Conservation (phyloP, 2,797 vertebrate genomes). For the Fistularia tabacaria region DNA sequence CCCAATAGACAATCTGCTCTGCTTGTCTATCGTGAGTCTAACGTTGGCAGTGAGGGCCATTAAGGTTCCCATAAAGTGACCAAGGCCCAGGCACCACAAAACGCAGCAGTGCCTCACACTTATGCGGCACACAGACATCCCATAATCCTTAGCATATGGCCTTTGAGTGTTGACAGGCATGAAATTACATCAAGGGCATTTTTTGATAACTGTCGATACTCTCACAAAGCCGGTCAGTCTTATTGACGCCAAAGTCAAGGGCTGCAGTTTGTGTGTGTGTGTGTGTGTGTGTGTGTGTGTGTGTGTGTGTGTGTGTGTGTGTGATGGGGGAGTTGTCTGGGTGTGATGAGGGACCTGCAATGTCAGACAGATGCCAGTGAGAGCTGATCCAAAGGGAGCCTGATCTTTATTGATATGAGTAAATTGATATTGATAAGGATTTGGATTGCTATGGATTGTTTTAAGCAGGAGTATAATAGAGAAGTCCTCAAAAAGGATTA, state of each 20-base stretch:
- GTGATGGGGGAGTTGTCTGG: constrained; percentile 57
- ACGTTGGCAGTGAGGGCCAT: constrained; percentile 42
- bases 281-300: constrained; percentile 32
- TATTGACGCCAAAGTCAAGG: constrained; percentile 84
- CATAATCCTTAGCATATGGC: constrained; percentile 83
- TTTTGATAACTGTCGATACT: constrained; percentile 95
- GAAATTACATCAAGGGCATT: constrained; percentile 97
- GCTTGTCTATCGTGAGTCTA: constrained; percentile 50
- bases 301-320: constrained; percentile 30
- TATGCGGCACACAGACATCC: constrained; percentile 67
- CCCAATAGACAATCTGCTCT: constrained; percentile 63
- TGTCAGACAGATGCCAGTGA: constrained; percentile 76
- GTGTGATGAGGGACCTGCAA: constrained; percentile 67
- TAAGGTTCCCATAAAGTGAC: constrained; percentile 67
- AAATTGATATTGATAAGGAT: constrained; percentile 98
- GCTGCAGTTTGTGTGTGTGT: constrained; percentile 46
- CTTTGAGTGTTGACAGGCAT: constrained; percentile 83
- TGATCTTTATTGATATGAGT: constrained; percentile 96
- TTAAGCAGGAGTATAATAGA: constrained; percentile 81
- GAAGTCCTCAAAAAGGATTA: constrained; percentile 71
- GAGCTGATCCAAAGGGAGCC: constrained; percentile 79
- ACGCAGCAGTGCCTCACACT: constrained; percentile 60
- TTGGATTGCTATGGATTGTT: constrained; percentile 85
- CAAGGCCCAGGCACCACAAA: constrained; percentile 38
- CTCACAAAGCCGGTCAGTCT: constrained; percentile 81